Percentiles rank a stretch among this genome's conserved stretches.
Evolutionary conservation across 2,113 vertebrate genomes (phyloP).

Genomic region (Tyrannus savana): DNA sequence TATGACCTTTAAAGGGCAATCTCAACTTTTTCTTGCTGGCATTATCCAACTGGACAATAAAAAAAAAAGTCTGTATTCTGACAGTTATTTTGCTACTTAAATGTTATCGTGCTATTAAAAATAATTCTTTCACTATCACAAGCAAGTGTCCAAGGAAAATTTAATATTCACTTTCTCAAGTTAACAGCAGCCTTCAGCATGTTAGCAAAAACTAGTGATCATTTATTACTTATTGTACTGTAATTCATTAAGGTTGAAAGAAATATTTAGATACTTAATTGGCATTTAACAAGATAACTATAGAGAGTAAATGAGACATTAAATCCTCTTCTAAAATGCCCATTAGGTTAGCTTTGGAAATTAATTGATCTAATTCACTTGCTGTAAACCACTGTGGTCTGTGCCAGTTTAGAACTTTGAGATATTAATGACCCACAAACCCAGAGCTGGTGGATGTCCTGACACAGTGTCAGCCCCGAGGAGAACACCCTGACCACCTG

Average conservation of each 20-base stretch:
- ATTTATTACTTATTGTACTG: slow-evolving; percentile 77
- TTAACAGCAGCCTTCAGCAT: slow-evolving; percentile 44
- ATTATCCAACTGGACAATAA: background rate
- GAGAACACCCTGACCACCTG: background rate
- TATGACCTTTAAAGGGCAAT: background rate
- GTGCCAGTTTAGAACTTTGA: slow-evolving; percentile 47
- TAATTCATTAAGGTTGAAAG: slow-evolving; percentile 79
- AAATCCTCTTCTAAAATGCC: slow-evolving; percentile 81
- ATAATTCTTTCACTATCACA: background rate
- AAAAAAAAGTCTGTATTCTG: background rate
- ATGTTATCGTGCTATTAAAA: background rate
- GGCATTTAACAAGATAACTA: slow-evolving; percentile 82
- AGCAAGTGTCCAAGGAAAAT: slow-evolving; percentile 6
- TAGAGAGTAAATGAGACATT: slow-evolving; percentile 84
- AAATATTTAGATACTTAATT: slow-evolving; percentile 87
- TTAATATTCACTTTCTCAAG: background rate
- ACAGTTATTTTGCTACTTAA: background rate
- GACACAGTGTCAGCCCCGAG: background rate
- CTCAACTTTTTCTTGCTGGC: background rate
- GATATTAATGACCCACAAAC: slow-evolving; percentile 36
- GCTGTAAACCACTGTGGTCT: slow-evolving; percentile 71
- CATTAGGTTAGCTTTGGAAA: slow-evolving; percentile 80
- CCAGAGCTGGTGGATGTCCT: background rate
- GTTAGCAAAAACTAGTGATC: slow-evolving; percentile 58
- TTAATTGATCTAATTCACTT: slow-evolving; percentile 81